Evolutionary conservation across 2,113 vertebrate species (phyloP).

Genomic region (Anolis carolinensis): DNA sequence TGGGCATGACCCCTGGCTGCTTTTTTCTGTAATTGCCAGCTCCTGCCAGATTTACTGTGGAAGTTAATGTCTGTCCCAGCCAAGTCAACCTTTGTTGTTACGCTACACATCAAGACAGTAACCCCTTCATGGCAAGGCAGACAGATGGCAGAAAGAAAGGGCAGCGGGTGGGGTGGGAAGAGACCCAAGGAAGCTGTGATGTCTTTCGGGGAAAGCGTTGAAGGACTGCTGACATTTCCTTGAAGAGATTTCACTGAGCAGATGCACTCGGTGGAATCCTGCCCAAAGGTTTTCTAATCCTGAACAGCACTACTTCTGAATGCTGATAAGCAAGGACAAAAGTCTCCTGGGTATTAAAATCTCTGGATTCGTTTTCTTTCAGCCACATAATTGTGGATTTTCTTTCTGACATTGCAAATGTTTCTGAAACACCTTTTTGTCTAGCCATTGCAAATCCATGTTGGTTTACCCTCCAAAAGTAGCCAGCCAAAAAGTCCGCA

Average conservation of each 20-base stretch:
- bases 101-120: constrained; percentile 66
- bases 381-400: constrained; percentile 1
- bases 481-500: neutral
- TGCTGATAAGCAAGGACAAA: neutral
- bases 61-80: constrained; percentile 76
- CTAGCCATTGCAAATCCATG: neutral
- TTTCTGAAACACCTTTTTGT: neutral
- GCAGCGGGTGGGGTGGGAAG: constrained; percentile 21
- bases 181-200: constrained; percentile 31
- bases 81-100: constrained; percentile 67
- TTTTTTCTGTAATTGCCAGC: constrained; percentile 75
- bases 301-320: neutral
- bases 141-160: neutral
- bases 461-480: neutral
- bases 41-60: constrained; percentile 77
- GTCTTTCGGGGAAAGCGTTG: rapidly evolving
- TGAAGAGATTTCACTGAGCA: neutral
- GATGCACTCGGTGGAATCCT: neutral
- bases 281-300: constrained; percentile 11
- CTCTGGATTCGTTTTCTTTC: constrained; percentile 27
- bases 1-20: constrained; percentile 75
- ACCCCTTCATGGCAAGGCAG: constrained; percentile 69
- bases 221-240: constrained; percentile 1
- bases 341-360: neutral
- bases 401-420: constrained; percentile 27